Evolutionary conservation across 2,797 vertebrate genomes (phyloP), one percentile per base, ranked within the genome.

Genomic region (Pitangus sulphuratus): DNA sequence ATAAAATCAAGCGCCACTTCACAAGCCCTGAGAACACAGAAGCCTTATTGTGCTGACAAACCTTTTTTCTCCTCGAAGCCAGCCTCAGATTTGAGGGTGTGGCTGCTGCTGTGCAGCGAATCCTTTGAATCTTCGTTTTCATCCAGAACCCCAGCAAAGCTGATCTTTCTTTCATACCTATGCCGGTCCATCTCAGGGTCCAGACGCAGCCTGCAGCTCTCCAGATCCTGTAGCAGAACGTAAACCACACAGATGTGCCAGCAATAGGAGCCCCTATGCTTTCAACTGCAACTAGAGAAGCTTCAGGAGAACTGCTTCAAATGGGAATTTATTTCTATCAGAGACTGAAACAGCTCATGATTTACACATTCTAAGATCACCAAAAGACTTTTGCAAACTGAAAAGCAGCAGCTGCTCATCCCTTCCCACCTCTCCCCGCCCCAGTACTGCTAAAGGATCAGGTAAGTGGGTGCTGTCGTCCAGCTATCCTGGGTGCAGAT

Each of bases 141-240:
- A 60, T 99, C 99, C 30, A 99, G 98, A 96, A 99, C 99, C 9
- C 99, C 99, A 1, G 99, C 99, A 78, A 99, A 99, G 97, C 99
- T 99, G 98, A 99, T 99, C 98, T 99, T 99, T 97, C 99, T 98
- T 95, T 99, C 99, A 65, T 99, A 99, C 95, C 99, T 99, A 89
- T 99, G 99, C 8, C 99, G 98, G 40, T 99, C 99, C 82, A 99
- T 97, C 84, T 99, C 99, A 0, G 99, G 99, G 94, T 99, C 99
- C 96, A 99, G 97, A 21, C 99, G 99, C 85, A 99, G 97, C 31
- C 99, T 98, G 97, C 99, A 99, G 97, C 99, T 99, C 91, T 99
- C 99, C 91, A 99, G 98, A 83, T 99, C 99, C 99, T 99, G 60
- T 7, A 89, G 93, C 18, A 89, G 60, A 90, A 97, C 0, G 31